Evolutionary conservation across 2,888 invertebrate genomes (phyloP), one percentile per base, ranked within the genome.

Genomic region (Amphimallon solstitiale): DNA sequence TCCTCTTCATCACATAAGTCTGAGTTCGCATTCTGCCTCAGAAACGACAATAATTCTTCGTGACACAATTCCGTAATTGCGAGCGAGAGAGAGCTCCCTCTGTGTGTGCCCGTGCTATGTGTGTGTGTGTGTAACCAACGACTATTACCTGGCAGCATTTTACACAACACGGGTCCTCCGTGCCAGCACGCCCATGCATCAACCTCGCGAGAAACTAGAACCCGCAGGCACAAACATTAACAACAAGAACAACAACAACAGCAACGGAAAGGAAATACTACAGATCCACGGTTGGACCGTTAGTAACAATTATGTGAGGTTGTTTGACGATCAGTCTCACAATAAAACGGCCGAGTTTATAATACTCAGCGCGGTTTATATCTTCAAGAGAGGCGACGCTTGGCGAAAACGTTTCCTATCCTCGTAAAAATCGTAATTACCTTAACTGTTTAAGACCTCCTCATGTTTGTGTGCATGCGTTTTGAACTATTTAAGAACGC

Each of bases 41-140:
- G 56, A 59, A 59, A 59, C 56, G 56, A 59, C 56, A 59, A 59
- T 59, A 59, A 59, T 45, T 59, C 56, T 59, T 45, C 56, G 56
- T 29, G 56, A 59, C 56, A 59, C 43, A 59, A 59, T 59, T 59
- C 43, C 34, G 56, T 59, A 59, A 59, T 43, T 59, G 43, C 56
- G 38, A 15, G 12, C 19, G 56, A 29, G 56, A 29, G 23, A 23
- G 2, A 23, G 29, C 29, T 1, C n/a, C n/a, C n/a, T n/a, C n/a
- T n/a, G n/a, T n/a, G n/a, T n/a, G n/a, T n/a, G n/a, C n/a, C n/a
- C n/a, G n/a, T n/a, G n/a, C n/a, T n/a, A n/a, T n/a, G n/a, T n/a
- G n/a, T n/a, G n/a, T n/a, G n/a, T n/a, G n/a, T n/a, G 29, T 9
- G 9, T 29, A 29, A 29, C 29, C 7, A 29, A 29, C 23, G 43